Conservation (phyloP, 2,888 invertebrate species). For the Scrobipalpa atriplicella region DNA sequence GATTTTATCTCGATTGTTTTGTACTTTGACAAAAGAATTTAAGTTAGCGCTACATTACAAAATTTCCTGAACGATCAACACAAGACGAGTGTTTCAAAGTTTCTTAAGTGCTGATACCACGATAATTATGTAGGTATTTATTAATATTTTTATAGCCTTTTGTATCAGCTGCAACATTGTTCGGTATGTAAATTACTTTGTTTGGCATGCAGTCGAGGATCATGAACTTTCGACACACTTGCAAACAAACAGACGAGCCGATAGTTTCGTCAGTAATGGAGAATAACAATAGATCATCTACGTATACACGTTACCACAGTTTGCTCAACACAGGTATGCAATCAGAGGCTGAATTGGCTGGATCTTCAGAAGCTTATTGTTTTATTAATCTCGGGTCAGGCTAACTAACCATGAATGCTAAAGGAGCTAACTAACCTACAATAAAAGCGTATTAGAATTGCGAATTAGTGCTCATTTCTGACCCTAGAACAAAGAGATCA, state of each 20-base stretch:
- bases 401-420: constrained; percentile 17
- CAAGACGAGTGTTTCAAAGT: neutral
- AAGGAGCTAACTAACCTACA: neutral
- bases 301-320: constrained; percentile 37
- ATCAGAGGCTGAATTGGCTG: constrained; percentile 15
- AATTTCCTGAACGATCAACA: neutral
- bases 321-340: constrained; percentile 27
- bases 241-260: constrained; percentile 40
- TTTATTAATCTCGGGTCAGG: constrained; percentile 18
- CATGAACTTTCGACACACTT: constrained; percentile 33
- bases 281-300: constrained; percentile 75
- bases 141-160: constrained; percentile 21
- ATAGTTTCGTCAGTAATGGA: constrained; percentile 64
- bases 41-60: neutral
- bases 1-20: constrained; percentile 32
- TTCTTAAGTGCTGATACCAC: neutral
- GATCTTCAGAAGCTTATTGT: constrained; percentile 23
- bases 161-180: constrained; percentile 16
- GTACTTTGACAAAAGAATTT: constrained; percentile 23
- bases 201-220: constrained; percentile 27
- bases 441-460: neutral
- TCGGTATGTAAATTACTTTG: constrained; percentile 19
- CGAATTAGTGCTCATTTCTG: constrained; percentile 2
- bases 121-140: neutral
- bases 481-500: neutral